A percentile compares a stretch with the other conserved stretches of the same genome.
Evolutionary conservation across 1,140 invertebrate species (phyloP).

Genomic region (Harlomillsia oculata): DNA sequence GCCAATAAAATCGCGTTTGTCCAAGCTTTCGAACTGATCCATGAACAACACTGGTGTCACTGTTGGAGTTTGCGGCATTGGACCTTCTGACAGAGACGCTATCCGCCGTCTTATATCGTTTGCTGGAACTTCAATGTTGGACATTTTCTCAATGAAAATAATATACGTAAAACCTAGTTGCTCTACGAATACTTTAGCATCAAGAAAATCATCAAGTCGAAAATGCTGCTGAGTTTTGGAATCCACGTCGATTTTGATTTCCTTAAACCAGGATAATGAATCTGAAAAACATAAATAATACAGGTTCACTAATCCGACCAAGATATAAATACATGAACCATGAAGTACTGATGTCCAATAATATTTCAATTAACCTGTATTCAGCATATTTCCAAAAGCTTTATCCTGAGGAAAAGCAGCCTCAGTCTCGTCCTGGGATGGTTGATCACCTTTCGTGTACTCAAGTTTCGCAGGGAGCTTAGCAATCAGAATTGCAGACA

Average conservation of each 20-base stretch:
- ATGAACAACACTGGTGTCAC: too few relatives aligned
- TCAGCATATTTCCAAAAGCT: too few relatives aligned
- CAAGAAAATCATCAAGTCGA: conserved; percentile 53
- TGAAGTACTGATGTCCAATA: too few relatives aligned
- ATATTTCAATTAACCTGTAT: too few relatives aligned
- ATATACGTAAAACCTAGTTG: conserved; percentile 44
- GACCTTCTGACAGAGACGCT: too few relatives aligned
- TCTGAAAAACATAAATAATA: conserved; percentile 9
- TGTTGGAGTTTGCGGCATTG: too few relatives aligned
- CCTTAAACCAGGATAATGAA: conserved; percentile 40
- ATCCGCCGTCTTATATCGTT: conserved; percentile 57
- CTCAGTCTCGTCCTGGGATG: not conserved
- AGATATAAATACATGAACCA: too few relatives aligned
- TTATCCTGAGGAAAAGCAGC: not conserved
- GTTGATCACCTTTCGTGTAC: too few relatives aligned
- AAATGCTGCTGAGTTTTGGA: conserved; percentile 52
- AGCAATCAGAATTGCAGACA: too few relatives aligned
- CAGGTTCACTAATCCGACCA: too few relatives aligned
- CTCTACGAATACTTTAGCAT: conserved; percentile 59
- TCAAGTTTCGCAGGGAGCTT: not conserved
- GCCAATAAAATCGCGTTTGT: too few relatives aligned
- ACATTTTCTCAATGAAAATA: conserved; percentile 54
- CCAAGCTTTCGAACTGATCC: too few relatives aligned
- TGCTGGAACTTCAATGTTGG: conserved; percentile 57
- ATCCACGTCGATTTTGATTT: conserved; percentile 39